Conservation (phyloP, 1,140 invertebrate genomes). For the Caenorhabditis latens region DNA sequence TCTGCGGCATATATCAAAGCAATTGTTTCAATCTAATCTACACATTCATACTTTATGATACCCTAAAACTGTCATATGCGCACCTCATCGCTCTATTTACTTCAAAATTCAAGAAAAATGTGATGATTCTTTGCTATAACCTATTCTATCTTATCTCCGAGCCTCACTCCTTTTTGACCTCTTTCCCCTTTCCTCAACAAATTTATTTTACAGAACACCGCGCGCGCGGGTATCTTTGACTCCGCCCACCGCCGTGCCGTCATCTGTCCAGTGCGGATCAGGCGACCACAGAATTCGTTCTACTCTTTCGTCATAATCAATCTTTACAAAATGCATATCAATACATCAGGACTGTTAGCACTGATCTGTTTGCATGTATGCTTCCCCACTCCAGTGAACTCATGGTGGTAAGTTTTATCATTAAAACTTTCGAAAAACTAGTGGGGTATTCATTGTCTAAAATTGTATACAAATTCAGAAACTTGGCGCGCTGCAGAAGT, state of each 20-base stretch:
- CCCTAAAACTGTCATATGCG: neutral
- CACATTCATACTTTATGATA: neutral
- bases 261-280: too few species aligned
- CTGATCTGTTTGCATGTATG: neutral
- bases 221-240: too few species aligned
- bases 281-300: too few species aligned
- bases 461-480: too few species aligned
- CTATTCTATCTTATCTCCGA: neutral
- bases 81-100: neutral
- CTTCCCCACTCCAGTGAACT: neutral
- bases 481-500: too few species aligned
- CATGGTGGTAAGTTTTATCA: slow-evolving; percentile 23
- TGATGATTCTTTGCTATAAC: neutral
- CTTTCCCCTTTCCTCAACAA: neutral
- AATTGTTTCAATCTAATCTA: neutral
- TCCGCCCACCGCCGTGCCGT: neutral
- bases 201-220: neutral
- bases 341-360: neutral
- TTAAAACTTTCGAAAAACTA: neutral
- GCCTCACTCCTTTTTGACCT: neutral
- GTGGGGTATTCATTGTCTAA: too few species aligned
- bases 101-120: too few species aligned
- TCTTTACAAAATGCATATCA: too few species aligned
- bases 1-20: neutral
- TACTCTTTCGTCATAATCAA: too few species aligned